These are phyloP conservation scores for Patagioenas fasciata DNA, from an alignment of 2,113 vertebrate genomes.

Conservation along the genomic window DNA sequence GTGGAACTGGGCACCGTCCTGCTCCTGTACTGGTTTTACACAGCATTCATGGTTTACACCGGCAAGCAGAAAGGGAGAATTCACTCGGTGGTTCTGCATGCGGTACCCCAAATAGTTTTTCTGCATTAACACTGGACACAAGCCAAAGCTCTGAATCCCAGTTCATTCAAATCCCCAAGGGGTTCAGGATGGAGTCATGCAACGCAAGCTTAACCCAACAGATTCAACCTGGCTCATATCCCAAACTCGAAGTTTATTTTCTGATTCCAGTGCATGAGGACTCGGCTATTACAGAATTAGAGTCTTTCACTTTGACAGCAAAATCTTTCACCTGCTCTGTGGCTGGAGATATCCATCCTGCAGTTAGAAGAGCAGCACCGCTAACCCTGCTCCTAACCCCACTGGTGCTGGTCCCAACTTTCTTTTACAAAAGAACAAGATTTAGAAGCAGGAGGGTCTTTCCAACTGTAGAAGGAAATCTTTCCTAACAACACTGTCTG, in stretches of 20 bases:
- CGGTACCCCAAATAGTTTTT: not conserved
- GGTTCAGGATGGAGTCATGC: not conserved
- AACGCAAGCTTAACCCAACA: not conserved
- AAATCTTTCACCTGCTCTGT: slow-evolving; percentile 3
- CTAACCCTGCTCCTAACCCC: not conserved
- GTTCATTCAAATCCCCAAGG: not conserved
- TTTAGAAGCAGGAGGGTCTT: not conserved
- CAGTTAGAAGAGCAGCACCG: not conserved
- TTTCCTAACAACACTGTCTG: not conserved
- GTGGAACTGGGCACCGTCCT: not conserved
- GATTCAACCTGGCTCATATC: not conserved
- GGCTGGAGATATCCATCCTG: not conserved
- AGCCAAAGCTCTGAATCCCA: slow-evolving; percentile 38
- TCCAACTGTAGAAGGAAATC: not conserved
- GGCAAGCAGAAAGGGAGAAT: slow-evolving; percentile 13
- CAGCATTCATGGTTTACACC: not conserved
- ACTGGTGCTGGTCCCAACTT: not conserved
- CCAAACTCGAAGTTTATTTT: slow-evolving; percentile 9
- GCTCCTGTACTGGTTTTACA: slow-evolving; percentile 5
- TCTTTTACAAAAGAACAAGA: not conserved
- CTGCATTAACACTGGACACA: not conserved
- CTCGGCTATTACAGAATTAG: not conserved
- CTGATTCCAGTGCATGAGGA: not conserved
- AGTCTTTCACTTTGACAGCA: not conserved
- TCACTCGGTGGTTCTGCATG: slow-evolving; percentile 5